Percentiles rank a stretch among this genome's conserved stretches.
Evolutionary conservation across 2,888 invertebrate species (phyloP).

Genomic region (Plebejus argus): DNA sequence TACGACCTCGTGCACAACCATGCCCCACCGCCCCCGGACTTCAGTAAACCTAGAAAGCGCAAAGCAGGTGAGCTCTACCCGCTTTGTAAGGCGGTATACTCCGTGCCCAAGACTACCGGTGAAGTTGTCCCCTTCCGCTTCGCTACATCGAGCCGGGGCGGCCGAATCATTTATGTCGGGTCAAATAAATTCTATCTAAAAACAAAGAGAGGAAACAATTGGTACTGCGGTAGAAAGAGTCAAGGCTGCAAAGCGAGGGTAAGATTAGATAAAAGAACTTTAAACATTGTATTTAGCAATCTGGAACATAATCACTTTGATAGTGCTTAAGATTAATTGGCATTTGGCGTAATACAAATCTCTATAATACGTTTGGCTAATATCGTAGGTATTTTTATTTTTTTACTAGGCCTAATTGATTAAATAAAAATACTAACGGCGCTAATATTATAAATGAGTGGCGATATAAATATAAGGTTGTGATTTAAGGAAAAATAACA

Average conservation of each 20-base stretch:
- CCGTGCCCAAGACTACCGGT: background rate
- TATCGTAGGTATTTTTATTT: too few relatives aligned
- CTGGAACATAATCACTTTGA: background rate
- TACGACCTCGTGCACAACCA: constrained; percentile 7
- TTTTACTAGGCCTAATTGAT: too few relatives aligned
- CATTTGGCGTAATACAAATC: background rate
- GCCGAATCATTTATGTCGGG: background rate
- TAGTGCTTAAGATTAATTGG: background rate
- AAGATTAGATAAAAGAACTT: background rate
- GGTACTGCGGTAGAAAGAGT: constrained; percentile 10
- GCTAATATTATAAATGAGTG: too few relatives aligned
- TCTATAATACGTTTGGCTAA: background rate
- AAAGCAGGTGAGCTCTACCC: background rate
- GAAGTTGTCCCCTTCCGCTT: background rate
- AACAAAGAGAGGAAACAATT: background rate
- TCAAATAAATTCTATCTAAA: constrained; percentile 13
- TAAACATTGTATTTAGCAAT: background rate
- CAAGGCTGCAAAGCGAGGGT: constrained; percentile 13
- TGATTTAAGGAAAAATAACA: too few relatives aligned
- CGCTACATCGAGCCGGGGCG: background rate
- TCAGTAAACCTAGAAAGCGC: background rate
- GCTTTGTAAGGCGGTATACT: background rate
- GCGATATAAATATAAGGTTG: background rate
- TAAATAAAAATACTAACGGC: too few relatives aligned
- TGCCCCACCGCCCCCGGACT: background rate